Base-by-base conservation (phyloP, 1,140 invertebrate species). In the Bicyclus anynana region DNA sequence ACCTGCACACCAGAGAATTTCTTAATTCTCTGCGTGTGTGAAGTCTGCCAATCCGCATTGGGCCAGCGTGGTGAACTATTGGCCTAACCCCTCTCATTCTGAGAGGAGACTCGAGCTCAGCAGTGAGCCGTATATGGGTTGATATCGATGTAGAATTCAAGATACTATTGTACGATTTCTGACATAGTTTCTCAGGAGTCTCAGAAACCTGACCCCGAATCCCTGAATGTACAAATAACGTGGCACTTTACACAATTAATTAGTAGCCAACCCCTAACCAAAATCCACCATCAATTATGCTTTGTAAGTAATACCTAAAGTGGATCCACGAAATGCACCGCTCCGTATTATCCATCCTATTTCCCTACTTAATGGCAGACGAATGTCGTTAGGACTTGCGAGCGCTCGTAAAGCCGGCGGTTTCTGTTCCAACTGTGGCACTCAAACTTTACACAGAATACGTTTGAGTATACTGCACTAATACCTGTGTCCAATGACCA, bases 331-430 rank as follows among this genome's bases (percentile, higher is more conserved):
- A 80, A 80, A 65, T 74, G 72, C 68, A 69, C 65, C 67, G 68
- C 65, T 77, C 76, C 62, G 75, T 69, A 83, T 81, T 85, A 85
- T 77, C 77, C 72, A 73, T 75, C 72, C 71, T 80, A 83, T 85
- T 80, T 81, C 69, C 72, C 74, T 77, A 80, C 70, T 83, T 83
- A 85, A 78, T 81, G 82, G 72, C 64, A 80, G 80, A 83, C 67
- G 74, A 79, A 81, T 77, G 72, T 81, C 79, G 77, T 83, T 85
- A 78, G 74, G 72, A 76, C 73, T 84, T 71, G 70, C 75, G 68
- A 82, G 76, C 69, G 72, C 71, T 79, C 75, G 75, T 81, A 79
- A 83, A 81, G 72, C 67, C 68, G 61, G 62, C 65, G 71, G 74
- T 77, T 62, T 62, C 47, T 59, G 66, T 70, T 55, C 65, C 59